phyloP scores from a whole-genome alignment of 2,888 invertebrate genomes.

The Nephrotoma flavescens region DNA sequence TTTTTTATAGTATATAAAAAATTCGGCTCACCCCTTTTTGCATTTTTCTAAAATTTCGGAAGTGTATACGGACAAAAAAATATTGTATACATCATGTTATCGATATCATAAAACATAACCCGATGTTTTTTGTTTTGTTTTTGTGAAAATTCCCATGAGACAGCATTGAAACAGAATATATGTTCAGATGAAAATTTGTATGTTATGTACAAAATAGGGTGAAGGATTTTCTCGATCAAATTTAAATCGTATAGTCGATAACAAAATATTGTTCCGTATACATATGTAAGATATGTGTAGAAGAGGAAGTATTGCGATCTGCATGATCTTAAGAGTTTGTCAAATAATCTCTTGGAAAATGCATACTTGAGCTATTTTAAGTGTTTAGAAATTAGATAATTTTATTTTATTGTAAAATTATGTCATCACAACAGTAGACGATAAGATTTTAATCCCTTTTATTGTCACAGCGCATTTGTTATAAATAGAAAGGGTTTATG shows the following conservation, averaged over 20 bases:
- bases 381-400: background rate
- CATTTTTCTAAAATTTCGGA: background rate
- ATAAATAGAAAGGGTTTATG: background rate
- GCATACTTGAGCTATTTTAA: background rate
- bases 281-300: background rate
- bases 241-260: background rate
- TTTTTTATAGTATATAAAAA: background rate
- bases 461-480: background rate
- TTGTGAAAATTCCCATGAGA: background rate
- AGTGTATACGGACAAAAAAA: background rate
- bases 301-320: background rate
- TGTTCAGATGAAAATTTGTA: background rate
- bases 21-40: background rate
- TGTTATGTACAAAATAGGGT: background rate
- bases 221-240: background rate
- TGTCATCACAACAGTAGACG: background rate
- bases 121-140: background rate
- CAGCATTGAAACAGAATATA: background rate
- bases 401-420: background rate
- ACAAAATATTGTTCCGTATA: background rate
- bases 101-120: background rate
- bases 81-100: background rate
- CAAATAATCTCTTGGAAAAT: background rate
- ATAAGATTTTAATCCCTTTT: background rate
- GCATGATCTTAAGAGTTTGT: background rate